Percentiles rank a stretch among this genome's conserved stretches.
Conservation (phyloP, 2,888 invertebrate species). For the Spatulosminthurus flaviceps region DNA sequence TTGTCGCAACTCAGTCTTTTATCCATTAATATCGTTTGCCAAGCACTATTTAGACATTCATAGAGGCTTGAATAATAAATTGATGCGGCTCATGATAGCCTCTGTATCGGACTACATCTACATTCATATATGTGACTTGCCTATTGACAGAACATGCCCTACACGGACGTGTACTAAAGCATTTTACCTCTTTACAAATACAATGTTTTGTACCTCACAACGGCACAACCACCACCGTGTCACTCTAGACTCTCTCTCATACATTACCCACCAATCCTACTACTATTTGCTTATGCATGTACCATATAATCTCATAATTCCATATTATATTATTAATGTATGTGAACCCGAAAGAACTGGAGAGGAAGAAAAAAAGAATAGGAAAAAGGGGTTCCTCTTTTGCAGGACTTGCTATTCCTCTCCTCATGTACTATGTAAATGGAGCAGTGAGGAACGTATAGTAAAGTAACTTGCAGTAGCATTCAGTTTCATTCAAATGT, state of each 20-base stretch:
- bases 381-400: not conserved
- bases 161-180: not conserved
- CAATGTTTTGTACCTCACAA: slow-evolving; percentile 24
- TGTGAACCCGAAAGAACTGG: not conserved
- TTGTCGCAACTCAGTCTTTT: slow-evolving; percentile 48
- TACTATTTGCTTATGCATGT: not conserved
- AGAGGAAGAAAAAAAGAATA: not conserved
- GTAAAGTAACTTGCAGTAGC: not conserved
- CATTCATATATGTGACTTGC: not conserved
- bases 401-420: slow-evolving; percentile 5
- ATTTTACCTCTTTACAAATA: slow-evolving; percentile 28
- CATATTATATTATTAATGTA: slow-evolving; percentile 22
- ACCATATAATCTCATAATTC: not conserved
- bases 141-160: not conserved
- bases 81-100: slow-evolving; percentile 53
- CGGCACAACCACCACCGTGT: not conserved
- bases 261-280: not conserved
- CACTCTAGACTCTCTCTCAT: not conserved
- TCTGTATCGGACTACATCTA: slow-evolving; percentile 22
- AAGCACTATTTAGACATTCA: slow-evolving; percentile 62
- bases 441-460: too few species aligned
- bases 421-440: slow-evolving; percentile 9
- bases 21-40: slow-evolving; percentile 49
- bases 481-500: slow-evolving; percentile 24
- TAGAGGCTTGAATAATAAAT: slow-evolving; percentile 63